Conservation (phyloP, 2,888 invertebrate genomes). For the Rhimphoctona megacephalus region DNA sequence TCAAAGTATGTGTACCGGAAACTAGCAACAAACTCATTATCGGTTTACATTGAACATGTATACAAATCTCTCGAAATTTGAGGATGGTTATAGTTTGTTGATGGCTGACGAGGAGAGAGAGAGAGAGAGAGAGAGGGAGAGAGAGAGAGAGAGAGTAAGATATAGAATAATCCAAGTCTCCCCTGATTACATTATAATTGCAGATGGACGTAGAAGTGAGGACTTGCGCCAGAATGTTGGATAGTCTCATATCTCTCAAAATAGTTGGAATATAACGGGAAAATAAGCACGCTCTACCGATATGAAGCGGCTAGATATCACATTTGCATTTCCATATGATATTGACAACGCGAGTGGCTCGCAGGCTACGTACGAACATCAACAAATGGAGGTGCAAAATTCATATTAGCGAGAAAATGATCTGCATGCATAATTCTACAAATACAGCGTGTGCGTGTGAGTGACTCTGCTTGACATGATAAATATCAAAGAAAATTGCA, state of each 20-base stretch:
- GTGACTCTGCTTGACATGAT: neutral
- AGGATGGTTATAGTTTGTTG: slow-evolving; percentile 48
- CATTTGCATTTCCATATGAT: slow-evolving; percentile 63
- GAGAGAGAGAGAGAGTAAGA: neutral
- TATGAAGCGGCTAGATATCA: slow-evolving; percentile 55
- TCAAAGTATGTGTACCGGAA: neutral
- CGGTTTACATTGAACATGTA: neutral
- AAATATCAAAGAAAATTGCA: neutral
- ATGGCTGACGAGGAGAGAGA: slow-evolving; percentile 8
- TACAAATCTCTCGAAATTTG: slow-evolving; percentile 53
- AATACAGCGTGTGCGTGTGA: neutral
- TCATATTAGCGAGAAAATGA: slow-evolving; percentile 3
- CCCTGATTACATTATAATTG: slow-evolving; percentile 74
- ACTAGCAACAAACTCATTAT: slow-evolving; percentile 54
- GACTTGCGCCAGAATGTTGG: slow-evolving; percentile 21
- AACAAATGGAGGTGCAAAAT: slow-evolving; percentile 30
- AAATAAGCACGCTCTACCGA: slow-evolving; percentile 47
- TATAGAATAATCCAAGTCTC: slow-evolving; percentile 69
- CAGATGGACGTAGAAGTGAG: slow-evolving; percentile 70
- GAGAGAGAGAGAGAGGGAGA: neutral
- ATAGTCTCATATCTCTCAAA: slow-evolving; percentile 47
- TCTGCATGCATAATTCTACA: neutral
- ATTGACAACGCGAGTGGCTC: slow-evolving; percentile 59
- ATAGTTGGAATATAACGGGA: slow-evolving; percentile 46
- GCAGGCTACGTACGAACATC: neutral